These are phyloP conservation scores for Oligia strigilis DNA, from an alignment of 2,888 invertebrate species.

Conservation along the genomic window DNA sequence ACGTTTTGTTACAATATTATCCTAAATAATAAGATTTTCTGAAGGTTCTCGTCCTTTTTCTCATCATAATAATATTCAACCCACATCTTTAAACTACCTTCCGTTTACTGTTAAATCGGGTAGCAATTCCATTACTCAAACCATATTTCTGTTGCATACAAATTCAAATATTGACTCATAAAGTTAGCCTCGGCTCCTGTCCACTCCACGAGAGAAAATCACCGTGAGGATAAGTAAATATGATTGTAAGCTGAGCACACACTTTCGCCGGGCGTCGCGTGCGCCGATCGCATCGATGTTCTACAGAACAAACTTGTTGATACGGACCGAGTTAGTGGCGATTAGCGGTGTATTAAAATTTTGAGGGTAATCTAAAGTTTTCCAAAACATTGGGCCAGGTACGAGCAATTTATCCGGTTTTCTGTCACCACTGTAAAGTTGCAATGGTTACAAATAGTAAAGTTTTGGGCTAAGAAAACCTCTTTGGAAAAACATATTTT, in stretches of 20 bases:
- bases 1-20: too few relatives aligned
- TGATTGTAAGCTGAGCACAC: conserved; percentile 69
- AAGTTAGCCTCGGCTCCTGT: conserved; percentile 30
- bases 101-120: background rate
- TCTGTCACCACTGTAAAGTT: background rate
- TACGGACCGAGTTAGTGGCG: conserved; percentile 36
- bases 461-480: too few relatives aligned
- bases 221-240: conserved; percentile 70
- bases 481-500: too few relatives aligned
- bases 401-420: background rate
- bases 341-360: conserved; percentile 13
- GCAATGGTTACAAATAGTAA: background rate
- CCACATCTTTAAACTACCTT: background rate
- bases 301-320: conserved; percentile 57
- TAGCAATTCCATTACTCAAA: conserved; percentile 7
- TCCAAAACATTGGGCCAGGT: background rate
- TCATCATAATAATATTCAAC: background rate
- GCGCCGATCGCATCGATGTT: conserved; percentile 72
- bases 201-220: conserved; percentile 51
- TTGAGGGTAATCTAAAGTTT: background rate
- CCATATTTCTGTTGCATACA: conserved; percentile 14
- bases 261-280: conserved; percentile 76
- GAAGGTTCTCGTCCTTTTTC: too few relatives aligned
- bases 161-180: conserved; percentile 47
- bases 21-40: background rate